A percentile compares a stretch with the other conserved stretches of the same genome.
These are phyloP conservation scores for Drosophila acutilabella DNA, from an alignment of 2,888 invertebrate species.

Conservation along the genomic window DNA sequence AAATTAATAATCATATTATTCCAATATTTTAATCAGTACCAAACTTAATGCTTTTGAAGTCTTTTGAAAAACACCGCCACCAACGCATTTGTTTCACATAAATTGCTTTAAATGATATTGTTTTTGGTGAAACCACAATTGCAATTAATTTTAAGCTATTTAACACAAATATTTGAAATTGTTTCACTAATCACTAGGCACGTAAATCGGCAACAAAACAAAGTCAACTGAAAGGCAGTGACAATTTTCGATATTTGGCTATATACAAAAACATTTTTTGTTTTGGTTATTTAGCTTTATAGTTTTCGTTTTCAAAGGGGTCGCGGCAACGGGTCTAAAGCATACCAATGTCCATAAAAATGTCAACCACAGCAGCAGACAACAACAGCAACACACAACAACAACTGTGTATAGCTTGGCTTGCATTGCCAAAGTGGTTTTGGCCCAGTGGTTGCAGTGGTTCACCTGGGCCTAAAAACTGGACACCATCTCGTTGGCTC, in stretches of 20 bases:
- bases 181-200: slow-evolving; percentile 69
- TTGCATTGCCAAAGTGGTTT: slow-evolving; percentile 74
- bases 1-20: not conserved
- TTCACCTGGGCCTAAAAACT: slow-evolving; percentile 63
- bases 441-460: slow-evolving; percentile 36
- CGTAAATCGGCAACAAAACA: slow-evolving; percentile 53
- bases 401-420: slow-evolving; percentile 72
- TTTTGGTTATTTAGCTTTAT: slow-evolving; percentile 36
- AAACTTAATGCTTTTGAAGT: not conserved
- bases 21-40: not conserved
- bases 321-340: slow-evolving; percentile 34
- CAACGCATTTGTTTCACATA: slow-evolving; percentile 27
- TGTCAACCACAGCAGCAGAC: slow-evolving; percentile 75
- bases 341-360: slow-evolving; percentile 84
- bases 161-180: slow-evolving; percentile 82
- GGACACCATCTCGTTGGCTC: slow-evolving; percentile 71
- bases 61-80: slow-evolving; percentile 27
- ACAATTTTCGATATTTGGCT: slow-evolving; percentile 58
- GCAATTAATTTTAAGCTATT: slow-evolving; percentile 79
- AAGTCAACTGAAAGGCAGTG: slow-evolving; percentile 62
- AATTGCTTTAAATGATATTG: slow-evolving; percentile 25
- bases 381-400: slow-evolving; percentile 42
- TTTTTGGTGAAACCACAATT: slow-evolving; percentile 38
- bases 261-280: no score
- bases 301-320: slow-evolving; percentile 15